These are phyloP conservation scores for Sebastes trivittatus DNA, from an alignment of 2,797 vertebrate species.

Conservation along the genomic window DNA sequence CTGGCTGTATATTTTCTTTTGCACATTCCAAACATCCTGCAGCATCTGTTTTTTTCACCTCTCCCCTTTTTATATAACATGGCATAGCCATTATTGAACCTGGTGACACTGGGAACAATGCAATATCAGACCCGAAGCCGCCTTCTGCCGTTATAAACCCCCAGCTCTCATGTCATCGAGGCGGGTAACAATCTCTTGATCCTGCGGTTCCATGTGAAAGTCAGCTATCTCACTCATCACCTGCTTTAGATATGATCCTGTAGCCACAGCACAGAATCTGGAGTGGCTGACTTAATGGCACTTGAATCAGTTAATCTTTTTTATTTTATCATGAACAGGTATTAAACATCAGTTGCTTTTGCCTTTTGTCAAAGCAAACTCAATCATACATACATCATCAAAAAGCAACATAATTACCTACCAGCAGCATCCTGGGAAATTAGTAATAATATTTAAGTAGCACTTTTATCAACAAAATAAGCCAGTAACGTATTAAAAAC, in stretches of 20 bases:
- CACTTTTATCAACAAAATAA: background rate
- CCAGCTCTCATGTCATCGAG: conserved; percentile 8
- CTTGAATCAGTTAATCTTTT: conserved; percentile 1
- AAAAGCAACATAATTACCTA: background rate
- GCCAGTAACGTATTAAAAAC: background rate
- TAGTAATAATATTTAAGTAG: background rate
- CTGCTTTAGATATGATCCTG: conserved; percentile 29
- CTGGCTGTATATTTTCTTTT: background rate
- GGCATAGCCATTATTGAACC: background rate
- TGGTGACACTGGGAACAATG: background rate
- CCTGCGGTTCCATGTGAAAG: conserved; percentile 28
- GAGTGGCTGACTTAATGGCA: conserved; percentile 9
- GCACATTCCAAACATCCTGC: background rate
- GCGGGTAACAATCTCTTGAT: conserved; percentile 16
- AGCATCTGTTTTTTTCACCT: background rate
- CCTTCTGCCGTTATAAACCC: background rate
- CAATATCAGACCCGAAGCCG: background rate
- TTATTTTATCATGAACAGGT: background rate
- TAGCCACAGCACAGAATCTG: background rate
- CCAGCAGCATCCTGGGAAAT: background rate
- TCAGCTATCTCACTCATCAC: conserved; percentile 44
- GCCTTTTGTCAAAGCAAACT: background rate
- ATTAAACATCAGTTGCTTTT: background rate
- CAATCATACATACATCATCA: background rate
- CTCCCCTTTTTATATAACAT: background rate